Conservation (phyloP, 2,113 vertebrate genomes). For the Chroicocephalus ridibundus region DNA sequence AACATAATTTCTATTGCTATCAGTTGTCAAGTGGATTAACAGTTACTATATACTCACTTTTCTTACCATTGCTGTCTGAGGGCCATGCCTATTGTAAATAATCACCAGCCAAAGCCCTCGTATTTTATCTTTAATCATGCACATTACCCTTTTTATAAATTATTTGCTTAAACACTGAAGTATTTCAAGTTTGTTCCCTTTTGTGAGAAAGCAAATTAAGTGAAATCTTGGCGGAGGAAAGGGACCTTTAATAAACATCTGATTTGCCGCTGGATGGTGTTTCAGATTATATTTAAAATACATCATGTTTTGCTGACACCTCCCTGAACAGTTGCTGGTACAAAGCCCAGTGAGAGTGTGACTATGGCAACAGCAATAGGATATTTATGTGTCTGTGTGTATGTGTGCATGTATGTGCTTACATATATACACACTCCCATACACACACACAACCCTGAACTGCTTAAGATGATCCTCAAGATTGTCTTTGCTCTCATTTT, state of each 20-base stretch:
- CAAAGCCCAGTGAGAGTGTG: conserved; percentile 56
- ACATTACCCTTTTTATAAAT: conserved; percentile 32
- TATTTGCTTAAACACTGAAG: conserved; percentile 46
- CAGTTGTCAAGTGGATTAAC: conserved; percentile 40
- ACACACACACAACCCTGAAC: background rate
- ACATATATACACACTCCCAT: background rate
- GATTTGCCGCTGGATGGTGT: conserved; percentile 56
- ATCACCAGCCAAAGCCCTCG: background rate
- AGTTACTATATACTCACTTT: conserved; percentile 4
- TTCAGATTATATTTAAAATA: conserved; percentile 63
- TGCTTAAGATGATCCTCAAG: background rate
- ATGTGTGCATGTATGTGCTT: background rate
- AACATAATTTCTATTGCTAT: background rate
- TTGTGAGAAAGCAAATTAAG: conserved; percentile 34
- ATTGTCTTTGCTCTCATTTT: conserved; percentile 20
- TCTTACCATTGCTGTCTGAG: conserved; percentile 5
- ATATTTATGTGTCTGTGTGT: conserved; percentile 29
- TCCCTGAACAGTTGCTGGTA: conserved; percentile 52
- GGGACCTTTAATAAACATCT: conserved; percentile 46
- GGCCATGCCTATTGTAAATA: conserved; percentile 14
- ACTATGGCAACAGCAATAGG: conserved; percentile 68
- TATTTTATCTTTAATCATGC: conserved; percentile 52
- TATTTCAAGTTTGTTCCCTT: conserved; percentile 42
- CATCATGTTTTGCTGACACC: conserved; percentile 64
- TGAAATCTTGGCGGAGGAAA: background rate